Evolutionary conservation across 2,113 vertebrate genomes (phyloP).

Genomic region (Balaeniceps rex): DNA sequence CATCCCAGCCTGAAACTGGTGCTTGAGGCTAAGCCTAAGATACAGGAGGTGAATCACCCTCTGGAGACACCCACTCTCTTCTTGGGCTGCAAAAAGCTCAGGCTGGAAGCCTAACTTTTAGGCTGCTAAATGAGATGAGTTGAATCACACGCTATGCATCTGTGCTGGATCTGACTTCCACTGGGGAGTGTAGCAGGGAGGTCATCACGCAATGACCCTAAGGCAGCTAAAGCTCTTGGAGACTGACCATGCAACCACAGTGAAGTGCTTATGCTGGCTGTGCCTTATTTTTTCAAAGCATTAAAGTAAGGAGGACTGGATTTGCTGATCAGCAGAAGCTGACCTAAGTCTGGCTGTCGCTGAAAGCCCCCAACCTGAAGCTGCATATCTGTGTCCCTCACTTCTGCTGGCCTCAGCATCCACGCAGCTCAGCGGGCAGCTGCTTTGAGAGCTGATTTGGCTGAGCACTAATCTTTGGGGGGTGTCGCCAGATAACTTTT

Average conservation of each 20-base stretch:
- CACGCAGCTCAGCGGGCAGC: not conserved
- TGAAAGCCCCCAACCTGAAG: not conserved
- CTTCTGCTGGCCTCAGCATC: constrained; percentile 55
- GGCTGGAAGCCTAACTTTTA: not conserved
- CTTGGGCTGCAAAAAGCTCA: not conserved
- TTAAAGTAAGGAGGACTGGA: not conserved
- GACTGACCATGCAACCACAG: not conserved
- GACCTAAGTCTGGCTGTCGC: constrained; percentile 5
- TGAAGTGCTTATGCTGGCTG: not conserved
- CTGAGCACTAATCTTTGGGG: constrained; percentile 3
- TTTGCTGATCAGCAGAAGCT: constrained; percentile 45
- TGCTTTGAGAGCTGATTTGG: constrained; percentile 37
- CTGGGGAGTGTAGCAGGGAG: not conserved
- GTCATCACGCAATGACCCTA: not conserved
- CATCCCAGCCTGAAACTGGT: not conserved
- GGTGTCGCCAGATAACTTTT: not conserved
- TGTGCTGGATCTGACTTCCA: not conserved
- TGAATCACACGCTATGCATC: not conserved
- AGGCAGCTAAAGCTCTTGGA: not conserved
- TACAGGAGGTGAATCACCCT: constrained; percentile 26
- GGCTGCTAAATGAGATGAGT: not conserved
- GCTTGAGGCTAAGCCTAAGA: constrained; percentile 2
- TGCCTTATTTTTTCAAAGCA: not conserved
- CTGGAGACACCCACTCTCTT: not conserved
- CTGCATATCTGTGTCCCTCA: not conserved